Percentiles rank a stretch among this genome's conserved stretches.
These are phyloP conservation scores for Ageneiosus marmoratus DNA, from an alignment of 2,113 vertebrate species.

Conservation along the genomic window DNA sequence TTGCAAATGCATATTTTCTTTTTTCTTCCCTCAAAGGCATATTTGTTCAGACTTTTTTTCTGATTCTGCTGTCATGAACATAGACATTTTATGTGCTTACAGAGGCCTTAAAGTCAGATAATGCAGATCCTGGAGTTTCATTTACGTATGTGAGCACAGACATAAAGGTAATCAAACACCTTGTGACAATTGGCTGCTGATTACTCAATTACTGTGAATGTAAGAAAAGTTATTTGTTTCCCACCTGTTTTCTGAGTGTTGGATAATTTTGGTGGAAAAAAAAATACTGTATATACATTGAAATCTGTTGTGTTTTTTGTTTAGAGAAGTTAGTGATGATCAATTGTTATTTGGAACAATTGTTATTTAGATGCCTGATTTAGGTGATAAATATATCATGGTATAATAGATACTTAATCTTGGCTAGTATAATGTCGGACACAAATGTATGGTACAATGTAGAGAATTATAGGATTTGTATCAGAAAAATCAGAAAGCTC, in stretches of 20 bases:
- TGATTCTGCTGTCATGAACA: not conserved
- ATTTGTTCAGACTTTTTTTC: too few species aligned
- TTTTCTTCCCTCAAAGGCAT: too few species aligned
- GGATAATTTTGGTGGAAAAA: not conserved
- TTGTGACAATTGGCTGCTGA: not conserved
- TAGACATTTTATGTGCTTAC: not conserved
- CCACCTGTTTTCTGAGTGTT: not conserved
- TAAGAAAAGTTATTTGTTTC: not conserved
- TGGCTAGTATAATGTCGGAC: not conserved
- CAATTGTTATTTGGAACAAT: not conserved
- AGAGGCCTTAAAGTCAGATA: not conserved
- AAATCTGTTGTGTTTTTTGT: not conserved
- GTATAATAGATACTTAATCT: not conserved
- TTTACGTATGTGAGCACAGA: too few species aligned
- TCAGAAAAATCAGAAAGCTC: not conserved
- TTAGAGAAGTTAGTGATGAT: not conserved
- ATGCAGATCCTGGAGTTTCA: not conserved
- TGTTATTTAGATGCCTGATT: not conserved
- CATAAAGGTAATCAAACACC: not conserved
- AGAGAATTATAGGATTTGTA: not conserved
- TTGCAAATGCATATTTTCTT: too few species aligned
- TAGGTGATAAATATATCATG: not conserved
- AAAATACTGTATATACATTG: not conserved
- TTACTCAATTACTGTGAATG: not conserved
- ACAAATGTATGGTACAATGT: not conserved